Evolutionary conservation across 2,888 invertebrate species (phyloP).

Genomic region (Polietes domitor): DNA sequence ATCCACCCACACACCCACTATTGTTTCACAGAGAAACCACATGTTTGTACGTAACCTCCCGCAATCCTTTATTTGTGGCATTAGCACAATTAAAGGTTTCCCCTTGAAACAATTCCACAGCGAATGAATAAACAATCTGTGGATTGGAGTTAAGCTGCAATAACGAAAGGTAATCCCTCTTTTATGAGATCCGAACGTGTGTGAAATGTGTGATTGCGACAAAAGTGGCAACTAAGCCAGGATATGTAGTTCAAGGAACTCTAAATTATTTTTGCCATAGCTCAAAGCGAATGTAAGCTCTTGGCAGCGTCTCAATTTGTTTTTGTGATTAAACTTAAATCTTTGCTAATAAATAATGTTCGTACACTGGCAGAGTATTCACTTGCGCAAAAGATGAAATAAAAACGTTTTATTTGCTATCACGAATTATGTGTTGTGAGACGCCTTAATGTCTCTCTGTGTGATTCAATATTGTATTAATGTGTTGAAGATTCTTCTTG

Average conservation of each 20-base stretch:
- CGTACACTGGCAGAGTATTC: neutral
- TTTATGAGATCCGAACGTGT: conserved; percentile 24
- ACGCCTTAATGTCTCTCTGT: conserved; percentile 38
- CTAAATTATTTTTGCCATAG: neutral
- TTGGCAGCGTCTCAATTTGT: conserved; percentile 26
- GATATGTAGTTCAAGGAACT: conserved; percentile 9
- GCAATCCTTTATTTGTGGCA: neutral
- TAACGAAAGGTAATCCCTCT: conserved; percentile 14
- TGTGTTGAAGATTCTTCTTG: neutral
- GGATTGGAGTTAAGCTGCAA: conserved; percentile 4
- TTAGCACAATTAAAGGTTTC: neutral
- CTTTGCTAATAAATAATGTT: conserved; percentile 21
- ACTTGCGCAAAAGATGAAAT: conserved; percentile 10
- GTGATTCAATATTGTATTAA: neutral
- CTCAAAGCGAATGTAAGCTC: conserved; percentile 1
- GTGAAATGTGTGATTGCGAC: conserved; percentile 18
- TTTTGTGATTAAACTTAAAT: conserved; percentile 4
- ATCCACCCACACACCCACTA: neutral
- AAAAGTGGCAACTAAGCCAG: neutral
- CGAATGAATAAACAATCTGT: neutral
- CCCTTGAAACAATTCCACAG: neutral
- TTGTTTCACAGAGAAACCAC: conserved; percentile 1
- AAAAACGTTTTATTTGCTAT: conserved; percentile 18
- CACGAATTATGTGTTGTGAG: conserved; percentile 40
- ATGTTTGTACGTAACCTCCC: neutral